phyloP scores from a whole-genome alignment of 2,113 vertebrate species.

The Oxygymnocypris stewartii region DNA sequence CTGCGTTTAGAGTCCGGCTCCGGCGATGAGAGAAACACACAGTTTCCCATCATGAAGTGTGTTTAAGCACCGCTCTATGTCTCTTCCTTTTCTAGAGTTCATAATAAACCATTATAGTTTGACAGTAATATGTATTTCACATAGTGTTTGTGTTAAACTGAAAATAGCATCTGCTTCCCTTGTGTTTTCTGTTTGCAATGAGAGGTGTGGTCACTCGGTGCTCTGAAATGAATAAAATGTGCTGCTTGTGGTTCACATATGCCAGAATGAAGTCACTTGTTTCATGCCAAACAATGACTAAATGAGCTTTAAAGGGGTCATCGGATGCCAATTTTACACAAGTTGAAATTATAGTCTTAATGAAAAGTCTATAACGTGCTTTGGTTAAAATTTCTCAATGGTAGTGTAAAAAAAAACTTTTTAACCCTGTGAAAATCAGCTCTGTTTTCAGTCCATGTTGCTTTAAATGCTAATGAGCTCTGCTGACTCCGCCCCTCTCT shows the following conservation, averaged over 20 bases:
- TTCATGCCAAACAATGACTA: not conserved
- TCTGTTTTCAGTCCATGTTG: too few relatives aligned
- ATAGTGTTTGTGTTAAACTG: not conserved
- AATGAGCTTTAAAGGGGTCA: not conserved
- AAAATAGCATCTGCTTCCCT: not conserved
- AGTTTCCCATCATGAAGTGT: constrained; percentile 36
- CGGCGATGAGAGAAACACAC: constrained; percentile 17
- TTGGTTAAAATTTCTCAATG: too few relatives aligned
- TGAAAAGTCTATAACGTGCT: too few relatives aligned
- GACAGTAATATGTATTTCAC: not conserved
- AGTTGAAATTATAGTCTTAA: too few relatives aligned
- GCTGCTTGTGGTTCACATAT: not conserved
- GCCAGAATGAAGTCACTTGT: constrained; percentile 1
- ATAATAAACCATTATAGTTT: constrained; percentile 14
- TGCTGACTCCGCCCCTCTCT: too few relatives aligned
- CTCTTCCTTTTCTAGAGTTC: constrained; percentile 28
- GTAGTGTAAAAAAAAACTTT: too few relatives aligned
- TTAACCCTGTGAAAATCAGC: too few relatives aligned
- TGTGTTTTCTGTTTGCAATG: not conserved
- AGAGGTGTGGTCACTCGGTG: constrained; percentile 11
- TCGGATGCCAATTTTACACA: too few relatives aligned
- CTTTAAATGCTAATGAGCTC: too few relatives aligned
- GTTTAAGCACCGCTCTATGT: not conserved
- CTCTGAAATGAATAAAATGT: not conserved
- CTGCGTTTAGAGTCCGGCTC: constrained; percentile 11